These are phyloP conservation scores for Ooceraea biroi DNA, from an alignment of 1,140 invertebrate species.

Conservation along the genomic window DNA sequence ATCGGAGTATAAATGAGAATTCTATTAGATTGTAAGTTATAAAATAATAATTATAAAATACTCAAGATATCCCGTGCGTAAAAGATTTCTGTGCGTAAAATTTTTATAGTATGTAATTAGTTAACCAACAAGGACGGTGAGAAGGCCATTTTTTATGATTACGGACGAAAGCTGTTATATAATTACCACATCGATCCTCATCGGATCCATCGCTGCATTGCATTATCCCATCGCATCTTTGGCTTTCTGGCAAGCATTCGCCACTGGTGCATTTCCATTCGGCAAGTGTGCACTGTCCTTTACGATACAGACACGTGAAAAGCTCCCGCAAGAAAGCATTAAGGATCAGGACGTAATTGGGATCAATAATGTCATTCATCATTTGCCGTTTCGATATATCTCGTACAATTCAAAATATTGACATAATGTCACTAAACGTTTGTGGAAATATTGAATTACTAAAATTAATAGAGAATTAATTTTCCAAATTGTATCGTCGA, in stretches of 20 bases:
- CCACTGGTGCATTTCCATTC: constrained; percentile 86
- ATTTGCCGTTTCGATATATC: not conserved
- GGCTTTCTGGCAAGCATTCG: constrained; percentile 89
- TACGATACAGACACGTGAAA: constrained; percentile 82
- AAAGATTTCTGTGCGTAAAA: constrained; percentile 3
- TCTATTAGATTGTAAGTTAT: not conserved
- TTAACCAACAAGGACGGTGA: constrained; percentile 23
- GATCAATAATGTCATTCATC: constrained; percentile 17
- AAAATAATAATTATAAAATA: not conserved
- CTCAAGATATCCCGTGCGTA: not conserved
- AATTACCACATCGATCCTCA: constrained; percentile 87
- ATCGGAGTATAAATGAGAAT: not conserved
- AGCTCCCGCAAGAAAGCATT: constrained; percentile 77
- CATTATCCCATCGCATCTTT: constrained; percentile 90
- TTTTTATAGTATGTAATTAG: not conserved
- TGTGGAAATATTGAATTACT: not conserved
- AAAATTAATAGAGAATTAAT: too few species aligned
- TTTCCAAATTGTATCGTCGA: constrained; percentile 13
- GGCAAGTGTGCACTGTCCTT: constrained; percentile 79
- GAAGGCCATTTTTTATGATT: constrained; percentile 55
- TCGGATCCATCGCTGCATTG: constrained; percentile 93
- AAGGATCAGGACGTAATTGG: constrained; percentile 19
- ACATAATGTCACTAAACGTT: constrained; percentile 13
- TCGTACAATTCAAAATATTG: not conserved
- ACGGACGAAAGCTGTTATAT: constrained; percentile 29